Evolutionary conservation across 2,113 vertebrate species (phyloP).

Genomic region (Paratilapia polleni): DNA sequence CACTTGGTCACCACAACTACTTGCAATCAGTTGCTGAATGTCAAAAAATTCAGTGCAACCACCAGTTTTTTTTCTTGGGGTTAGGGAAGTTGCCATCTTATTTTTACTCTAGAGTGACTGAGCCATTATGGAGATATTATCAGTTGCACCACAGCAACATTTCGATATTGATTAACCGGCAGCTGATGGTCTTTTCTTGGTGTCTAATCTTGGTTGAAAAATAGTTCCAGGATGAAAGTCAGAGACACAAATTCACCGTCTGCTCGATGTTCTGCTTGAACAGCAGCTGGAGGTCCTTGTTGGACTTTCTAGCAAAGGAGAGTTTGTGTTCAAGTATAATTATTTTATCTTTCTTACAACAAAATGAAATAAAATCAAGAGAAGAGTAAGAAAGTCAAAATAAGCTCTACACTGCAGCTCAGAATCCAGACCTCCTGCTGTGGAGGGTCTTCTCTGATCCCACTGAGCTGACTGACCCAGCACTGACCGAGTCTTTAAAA

Average conservation of each 20-base stretch:
- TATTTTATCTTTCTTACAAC: background rate
- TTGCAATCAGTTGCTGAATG: background rate
- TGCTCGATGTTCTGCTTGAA: background rate
- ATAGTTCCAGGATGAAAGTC: background rate
- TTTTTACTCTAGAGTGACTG: background rate
- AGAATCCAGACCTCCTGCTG: background rate
- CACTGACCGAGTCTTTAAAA: too few species aligned
- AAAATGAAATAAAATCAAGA: background rate
- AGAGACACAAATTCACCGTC: background rate
- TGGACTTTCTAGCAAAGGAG: background rate
- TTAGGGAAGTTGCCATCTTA: too few species aligned
- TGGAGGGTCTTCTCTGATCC: too few species aligned
- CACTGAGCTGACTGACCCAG: too few species aligned
- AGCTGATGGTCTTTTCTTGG: background rate
- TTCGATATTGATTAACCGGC: too few species aligned
- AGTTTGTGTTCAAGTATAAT: too few species aligned
- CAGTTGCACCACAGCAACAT: too few species aligned
- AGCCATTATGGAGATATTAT: too few species aligned
- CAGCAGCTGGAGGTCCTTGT: background rate
- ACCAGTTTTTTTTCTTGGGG: too few species aligned
- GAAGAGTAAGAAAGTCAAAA: background rate
- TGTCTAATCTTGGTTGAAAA: rapidly evolving
- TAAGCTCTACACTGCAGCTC: background rate
- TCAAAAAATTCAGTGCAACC: background rate
- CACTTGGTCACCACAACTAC: background rate